Evolutionary conservation across 2,113 vertebrate species (phyloP).

Genomic region (Tretioscincus oriximinensis): DNA sequence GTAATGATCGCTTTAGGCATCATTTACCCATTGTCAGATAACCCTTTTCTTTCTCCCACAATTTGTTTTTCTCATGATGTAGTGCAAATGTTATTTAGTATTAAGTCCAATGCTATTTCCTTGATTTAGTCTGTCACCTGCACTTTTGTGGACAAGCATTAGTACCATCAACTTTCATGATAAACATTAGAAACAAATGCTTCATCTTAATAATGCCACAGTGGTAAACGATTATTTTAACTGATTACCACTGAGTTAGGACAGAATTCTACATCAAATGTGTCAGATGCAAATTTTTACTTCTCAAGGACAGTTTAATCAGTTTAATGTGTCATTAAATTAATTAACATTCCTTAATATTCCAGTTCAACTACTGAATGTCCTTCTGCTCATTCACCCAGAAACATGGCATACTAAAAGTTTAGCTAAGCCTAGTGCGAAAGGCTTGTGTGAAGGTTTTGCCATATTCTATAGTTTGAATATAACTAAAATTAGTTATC

Average conservation of each 20-base stretch:
- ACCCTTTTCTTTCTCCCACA: neutral
- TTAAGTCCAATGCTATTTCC: neutral
- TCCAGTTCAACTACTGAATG: slow-evolving; percentile 4
- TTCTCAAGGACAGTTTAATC: slow-evolving; percentile 17
- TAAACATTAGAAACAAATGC: slow-evolving; percentile 19
- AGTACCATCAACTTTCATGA: slow-evolving; percentile 23
- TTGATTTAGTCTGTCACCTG: neutral
- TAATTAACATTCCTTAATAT: slow-evolving; percentile 26
- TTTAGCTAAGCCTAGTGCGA: neutral
- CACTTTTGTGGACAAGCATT: slow-evolving; percentile 26
- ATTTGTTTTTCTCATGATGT: neutral
- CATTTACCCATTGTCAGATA: neutral
- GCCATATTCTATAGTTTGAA: neutral
- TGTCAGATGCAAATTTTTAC: slow-evolving; percentile 27
- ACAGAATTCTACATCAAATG: slow-evolving; percentile 5
- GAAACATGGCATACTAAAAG: neutral
- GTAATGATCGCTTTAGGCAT: neutral
- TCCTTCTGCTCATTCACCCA: slow-evolving; percentile 4
- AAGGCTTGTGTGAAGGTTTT: neutral
- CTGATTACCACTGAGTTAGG: slow-evolving; percentile 18
- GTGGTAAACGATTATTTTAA: slow-evolving; percentile 33
- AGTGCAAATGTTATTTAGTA: neutral
- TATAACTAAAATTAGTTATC: neutral
- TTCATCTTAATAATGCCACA: slow-evolving; percentile 26
- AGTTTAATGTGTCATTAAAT: slow-evolving; percentile 29